A percentile compares a stretch with the other conserved stretches of the same genome.
Conservation (phyloP, 2,113 vertebrate genomes). For the Columbina picui region DNA sequence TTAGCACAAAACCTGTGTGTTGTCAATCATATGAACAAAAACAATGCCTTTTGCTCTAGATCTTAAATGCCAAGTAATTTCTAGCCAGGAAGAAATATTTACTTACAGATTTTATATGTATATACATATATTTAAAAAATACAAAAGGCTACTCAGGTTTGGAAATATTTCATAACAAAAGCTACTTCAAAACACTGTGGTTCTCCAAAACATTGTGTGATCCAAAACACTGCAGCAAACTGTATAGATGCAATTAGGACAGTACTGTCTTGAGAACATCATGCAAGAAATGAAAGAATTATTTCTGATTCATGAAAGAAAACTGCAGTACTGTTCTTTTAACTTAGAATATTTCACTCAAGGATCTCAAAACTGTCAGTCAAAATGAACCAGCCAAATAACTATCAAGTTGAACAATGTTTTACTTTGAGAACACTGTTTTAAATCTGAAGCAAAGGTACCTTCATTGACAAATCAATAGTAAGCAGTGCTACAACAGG, state of each 20-base stretch:
- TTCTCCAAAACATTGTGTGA: background rate
- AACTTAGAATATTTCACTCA: background rate
- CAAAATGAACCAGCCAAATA: background rate
- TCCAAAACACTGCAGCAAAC: background rate
- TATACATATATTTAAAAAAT: background rate
- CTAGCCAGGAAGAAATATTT: conserved; percentile 24
- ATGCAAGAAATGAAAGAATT: background rate
- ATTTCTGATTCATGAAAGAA: background rate
- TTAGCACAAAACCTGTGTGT: background rate
- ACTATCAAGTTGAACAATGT: background rate
- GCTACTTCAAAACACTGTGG: background rate
- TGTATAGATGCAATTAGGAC: background rate
- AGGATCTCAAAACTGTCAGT: background rate
- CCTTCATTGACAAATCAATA: background rate
- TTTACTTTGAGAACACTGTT: background rate
- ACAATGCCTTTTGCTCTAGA: background rate
- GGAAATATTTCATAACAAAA: background rate
- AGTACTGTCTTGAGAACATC: background rate
- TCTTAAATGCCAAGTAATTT: background rate
- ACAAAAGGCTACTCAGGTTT: background rate
- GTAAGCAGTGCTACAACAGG: background rate
- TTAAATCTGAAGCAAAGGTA: background rate
- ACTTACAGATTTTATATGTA: background rate
- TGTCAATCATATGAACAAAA: background rate
- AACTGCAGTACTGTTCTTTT: background rate